Percentiles rank a stretch among this genome's conserved stretches.
phyloP scores from a whole-genome alignment of 1,140 invertebrate genomes.

The Heliconius melpomene region DNA sequence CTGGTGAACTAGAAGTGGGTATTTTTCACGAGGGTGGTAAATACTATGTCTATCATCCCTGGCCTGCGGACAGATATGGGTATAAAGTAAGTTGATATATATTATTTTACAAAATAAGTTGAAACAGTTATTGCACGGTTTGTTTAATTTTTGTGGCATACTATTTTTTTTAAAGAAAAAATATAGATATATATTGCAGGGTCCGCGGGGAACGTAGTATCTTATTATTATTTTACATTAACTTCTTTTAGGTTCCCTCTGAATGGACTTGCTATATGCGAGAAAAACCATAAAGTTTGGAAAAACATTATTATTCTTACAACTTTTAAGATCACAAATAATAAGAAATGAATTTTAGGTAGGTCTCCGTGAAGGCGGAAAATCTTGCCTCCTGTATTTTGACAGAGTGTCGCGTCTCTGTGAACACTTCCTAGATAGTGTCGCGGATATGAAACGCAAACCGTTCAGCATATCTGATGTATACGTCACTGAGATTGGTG shows the following conservation, averaged over 20 bases:
- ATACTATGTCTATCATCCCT: slow-evolving; percentile 71
- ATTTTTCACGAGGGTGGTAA: slow-evolving; percentile 71
- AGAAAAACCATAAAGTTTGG: too few species aligned
- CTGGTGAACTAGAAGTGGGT: slow-evolving; percentile 67
- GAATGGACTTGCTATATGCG: too few species aligned
- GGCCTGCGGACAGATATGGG: slow-evolving; percentile 68
- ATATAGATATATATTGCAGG: too few species aligned
- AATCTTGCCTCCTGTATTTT: slow-evolving; percentile 68
- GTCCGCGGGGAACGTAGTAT: too few species aligned
- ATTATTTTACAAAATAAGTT: not conserved
- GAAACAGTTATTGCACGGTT: too few species aligned
- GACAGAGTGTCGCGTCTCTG: slow-evolving; percentile 52
- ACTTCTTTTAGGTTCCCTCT: too few species aligned
- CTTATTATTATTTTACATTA: too few species aligned
- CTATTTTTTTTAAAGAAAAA: too few species aligned
- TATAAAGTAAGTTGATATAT: slow-evolving; percentile 50
- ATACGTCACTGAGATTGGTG: slow-evolving; percentile 62
- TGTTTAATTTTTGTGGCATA: too few species aligned
- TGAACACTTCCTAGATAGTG: slow-evolving; percentile 72
- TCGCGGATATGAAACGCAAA: slow-evolving; percentile 62
- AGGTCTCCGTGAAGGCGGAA: slow-evolving; percentile 65
- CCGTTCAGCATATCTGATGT: slow-evolving; percentile 78
- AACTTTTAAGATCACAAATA: too few species aligned
- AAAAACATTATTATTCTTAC: too few species aligned
- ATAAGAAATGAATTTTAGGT: slow-evolving; percentile 45